These are phyloP conservation scores for Halesus radiatus DNA, from an alignment of 1,140 invertebrate species.

Conservation along the genomic window DNA sequence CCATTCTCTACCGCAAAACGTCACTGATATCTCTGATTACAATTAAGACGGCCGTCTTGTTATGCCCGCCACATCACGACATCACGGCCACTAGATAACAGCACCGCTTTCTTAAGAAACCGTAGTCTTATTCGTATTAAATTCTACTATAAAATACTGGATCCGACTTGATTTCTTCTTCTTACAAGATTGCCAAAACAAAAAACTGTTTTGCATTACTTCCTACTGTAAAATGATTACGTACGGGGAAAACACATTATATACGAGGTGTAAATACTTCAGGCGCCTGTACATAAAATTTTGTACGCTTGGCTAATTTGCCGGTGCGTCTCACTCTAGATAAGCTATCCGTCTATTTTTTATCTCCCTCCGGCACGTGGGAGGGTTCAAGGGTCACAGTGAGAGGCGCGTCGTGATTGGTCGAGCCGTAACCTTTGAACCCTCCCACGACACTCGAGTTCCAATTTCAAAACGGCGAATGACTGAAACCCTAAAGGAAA, in stretches of 20 bases:
- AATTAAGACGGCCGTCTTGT: too few species aligned
- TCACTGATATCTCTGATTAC: too few species aligned
- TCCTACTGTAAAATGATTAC: too few species aligned
- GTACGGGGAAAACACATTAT: neutral
- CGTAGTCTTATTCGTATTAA: too few species aligned
- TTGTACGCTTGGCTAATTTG: neutral
- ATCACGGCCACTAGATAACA: too few species aligned
- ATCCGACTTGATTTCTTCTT: too few species aligned
- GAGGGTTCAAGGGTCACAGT: conserved; percentile 55
- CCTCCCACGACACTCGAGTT: conserved; percentile 43
- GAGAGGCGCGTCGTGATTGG: conserved; percentile 49
- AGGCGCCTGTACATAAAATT: neutral
- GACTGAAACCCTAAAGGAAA: conserved; percentile 15
- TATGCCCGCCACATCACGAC: too few species aligned
- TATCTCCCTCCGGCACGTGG: conserved; percentile 44
- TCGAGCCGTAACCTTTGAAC: conserved; percentile 53
- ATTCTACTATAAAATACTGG: too few species aligned
- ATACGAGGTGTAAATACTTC: conserved; percentile 7
- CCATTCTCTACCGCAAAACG: too few species aligned
- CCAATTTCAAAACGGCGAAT: conserved; percentile 43
- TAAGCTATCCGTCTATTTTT: conserved; percentile 24
- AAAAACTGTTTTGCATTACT: too few species aligned
- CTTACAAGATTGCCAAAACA: too few species aligned
- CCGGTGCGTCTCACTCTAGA: conserved; percentile 27
- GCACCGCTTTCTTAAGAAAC: too few species aligned